Evolutionary conservation across 2,797 vertebrate species (phyloP).

Genomic region (Apogon talboti): DNA sequence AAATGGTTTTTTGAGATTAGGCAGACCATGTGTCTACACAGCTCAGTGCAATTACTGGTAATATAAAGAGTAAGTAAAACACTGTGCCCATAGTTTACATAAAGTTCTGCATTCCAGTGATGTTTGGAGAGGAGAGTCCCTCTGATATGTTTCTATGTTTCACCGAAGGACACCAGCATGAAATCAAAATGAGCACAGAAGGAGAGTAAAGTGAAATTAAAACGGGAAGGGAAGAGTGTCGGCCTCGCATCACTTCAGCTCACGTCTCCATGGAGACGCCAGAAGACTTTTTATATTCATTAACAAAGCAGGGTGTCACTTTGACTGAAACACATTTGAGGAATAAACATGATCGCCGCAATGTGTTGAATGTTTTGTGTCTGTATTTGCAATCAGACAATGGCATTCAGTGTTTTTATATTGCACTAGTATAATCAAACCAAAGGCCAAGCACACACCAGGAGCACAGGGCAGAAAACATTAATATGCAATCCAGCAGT

Average conservation of each 20-base stretch:
- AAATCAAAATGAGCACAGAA: constrained; percentile 8
- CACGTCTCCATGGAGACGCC: constrained; percentile 1
- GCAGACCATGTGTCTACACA: too few relatives aligned
- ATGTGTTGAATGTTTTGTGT: not conserved
- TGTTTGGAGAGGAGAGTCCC: too few relatives aligned
- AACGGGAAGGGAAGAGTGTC: not conserved
- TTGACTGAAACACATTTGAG: not conserved
- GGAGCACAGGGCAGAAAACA: not conserved
- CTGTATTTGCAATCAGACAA: not conserved
- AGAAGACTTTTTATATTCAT: not conserved
- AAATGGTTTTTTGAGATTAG: too few relatives aligned
- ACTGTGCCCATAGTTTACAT: too few relatives aligned
- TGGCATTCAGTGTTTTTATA: too few relatives aligned
- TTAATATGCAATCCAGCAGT: not conserved
- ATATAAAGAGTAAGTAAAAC: too few relatives aligned
- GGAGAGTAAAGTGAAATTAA: constrained; percentile 4
- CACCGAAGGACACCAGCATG: constrained; percentile 12
- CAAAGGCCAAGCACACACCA: too few relatives aligned
- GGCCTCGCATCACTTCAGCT: constrained; percentile 1
- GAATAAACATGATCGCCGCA: too few relatives aligned
- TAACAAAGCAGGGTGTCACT: not conserved
- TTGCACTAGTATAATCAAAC: too few relatives aligned
- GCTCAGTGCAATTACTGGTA: too few relatives aligned
- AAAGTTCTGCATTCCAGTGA: too few relatives aligned
- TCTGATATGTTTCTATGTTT: constrained; percentile 5